phyloP scores from a whole-genome alignment of 1,140 invertebrate genomes.

The Drosophila pachea region DNA sequence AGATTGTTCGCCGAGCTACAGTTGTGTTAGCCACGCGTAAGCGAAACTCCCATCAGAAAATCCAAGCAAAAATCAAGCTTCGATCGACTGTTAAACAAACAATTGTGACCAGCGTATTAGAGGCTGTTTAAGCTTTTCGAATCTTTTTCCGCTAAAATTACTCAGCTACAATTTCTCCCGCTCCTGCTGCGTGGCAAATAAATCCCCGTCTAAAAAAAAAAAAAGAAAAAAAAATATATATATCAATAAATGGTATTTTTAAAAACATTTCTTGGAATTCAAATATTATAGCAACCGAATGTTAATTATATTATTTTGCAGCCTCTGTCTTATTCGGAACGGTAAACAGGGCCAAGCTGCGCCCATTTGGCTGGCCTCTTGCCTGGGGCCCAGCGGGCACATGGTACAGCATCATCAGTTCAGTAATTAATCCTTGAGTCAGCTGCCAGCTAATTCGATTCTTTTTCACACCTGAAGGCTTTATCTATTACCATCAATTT shows the following conservation, averaged over 20 bases:
- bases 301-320: constrained; percentile 41
- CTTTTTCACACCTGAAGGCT: constrained; percentile 35
- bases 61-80: neutral
- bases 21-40: no score
- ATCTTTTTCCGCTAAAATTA: constrained; percentile 10
- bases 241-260: neutral
- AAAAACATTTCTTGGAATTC: constrained; percentile 29
- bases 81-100: constrained; percentile 3
- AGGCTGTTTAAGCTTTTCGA: constrained; percentile 2
- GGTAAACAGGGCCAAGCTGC: neutral
- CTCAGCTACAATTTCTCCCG: constrained; percentile 6
- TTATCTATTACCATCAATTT: constrained; percentile 55
- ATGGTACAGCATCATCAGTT: neutral
- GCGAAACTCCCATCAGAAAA: neutral
- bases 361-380: neutral
- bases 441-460: constrained; percentile 16
- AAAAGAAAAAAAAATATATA: neutral
- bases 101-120: constrained; percentile 4
- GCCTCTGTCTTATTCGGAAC: neutral
- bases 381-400: neutral
- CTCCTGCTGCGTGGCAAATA: neutral
- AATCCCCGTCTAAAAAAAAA: constrained; percentile 5
- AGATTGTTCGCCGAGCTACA: no score
- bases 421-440: constrained; percentile 47
- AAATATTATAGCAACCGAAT: constrained; percentile 23